Evolutionary conservation across 2,113 vertebrate species (phyloP).

Genomic region (Vidua chalybeata): DNA sequence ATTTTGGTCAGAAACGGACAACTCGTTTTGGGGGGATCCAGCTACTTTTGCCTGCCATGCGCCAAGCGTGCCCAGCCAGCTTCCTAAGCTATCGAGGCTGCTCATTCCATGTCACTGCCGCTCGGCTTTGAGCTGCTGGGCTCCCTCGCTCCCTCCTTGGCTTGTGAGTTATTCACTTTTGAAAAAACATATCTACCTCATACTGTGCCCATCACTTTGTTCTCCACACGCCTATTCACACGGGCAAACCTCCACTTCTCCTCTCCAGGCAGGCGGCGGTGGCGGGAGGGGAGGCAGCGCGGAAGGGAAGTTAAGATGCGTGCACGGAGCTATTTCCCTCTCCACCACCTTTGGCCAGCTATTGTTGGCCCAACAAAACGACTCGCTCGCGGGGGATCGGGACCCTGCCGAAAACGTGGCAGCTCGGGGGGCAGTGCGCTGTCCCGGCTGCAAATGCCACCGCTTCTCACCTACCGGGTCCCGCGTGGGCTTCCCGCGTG

Average conservation of each 20-base stretch:
- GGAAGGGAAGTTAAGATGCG: not conserved
- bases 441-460: not conserved
- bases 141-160: not conserved
- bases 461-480: not conserved
- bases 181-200: slow-evolving; percentile 48
- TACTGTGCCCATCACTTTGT: slow-evolving; percentile 58
- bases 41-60: not conserved
- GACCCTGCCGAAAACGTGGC: not conserved
- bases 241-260: not conserved
- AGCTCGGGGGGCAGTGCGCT: not conserved
- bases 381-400: not conserved
- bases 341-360: not conserved
- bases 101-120: not conserved
- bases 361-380: not conserved
- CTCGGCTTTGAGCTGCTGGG: not conserved
- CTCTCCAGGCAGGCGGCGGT: not conserved
- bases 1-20: not conserved
- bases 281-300: not conserved
- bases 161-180: slow-evolving; percentile 26
- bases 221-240: slow-evolving; percentile 33
- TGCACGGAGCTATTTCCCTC: not conserved
- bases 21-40: not conserved
- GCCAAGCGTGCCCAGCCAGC: not conserved
- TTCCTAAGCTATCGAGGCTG: not conserved
- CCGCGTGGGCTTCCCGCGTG: not conserved